Evolutionary conservation across 2,113 vertebrate species (phyloP).

Genomic region (Falcunculus frontatus): DNA sequence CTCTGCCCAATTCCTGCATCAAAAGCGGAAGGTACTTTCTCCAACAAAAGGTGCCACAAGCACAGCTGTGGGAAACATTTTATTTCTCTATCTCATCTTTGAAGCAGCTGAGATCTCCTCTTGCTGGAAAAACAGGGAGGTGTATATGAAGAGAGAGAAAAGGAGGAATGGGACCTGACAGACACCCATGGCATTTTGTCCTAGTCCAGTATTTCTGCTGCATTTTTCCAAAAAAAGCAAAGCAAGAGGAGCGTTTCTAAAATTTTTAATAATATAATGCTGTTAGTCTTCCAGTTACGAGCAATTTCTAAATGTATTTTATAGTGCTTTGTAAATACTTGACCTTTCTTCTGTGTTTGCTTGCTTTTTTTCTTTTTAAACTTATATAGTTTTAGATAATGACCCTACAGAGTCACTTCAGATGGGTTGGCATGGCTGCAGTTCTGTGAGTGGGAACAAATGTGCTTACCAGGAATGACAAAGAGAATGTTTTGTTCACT

Average conservation of each 20-base stretch:
- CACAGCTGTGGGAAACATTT: neutral
- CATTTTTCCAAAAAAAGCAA: neutral
- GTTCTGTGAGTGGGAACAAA: neutral
- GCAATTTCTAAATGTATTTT: neutral
- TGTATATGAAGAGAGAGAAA: neutral
- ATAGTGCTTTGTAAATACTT: conserved; percentile 5
- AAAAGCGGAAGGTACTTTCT: neutral
- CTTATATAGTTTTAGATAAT: neutral
- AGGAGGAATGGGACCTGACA: neutral
- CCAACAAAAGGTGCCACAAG: neutral
- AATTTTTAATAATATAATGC: neutral
- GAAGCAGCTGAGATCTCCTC: neutral
- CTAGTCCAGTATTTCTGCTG: neutral
- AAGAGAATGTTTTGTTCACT: neutral
- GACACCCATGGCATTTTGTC: neutral
- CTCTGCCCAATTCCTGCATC: neutral
- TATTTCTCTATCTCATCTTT: neutral
- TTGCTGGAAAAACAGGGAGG: neutral
- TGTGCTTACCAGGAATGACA: neutral
- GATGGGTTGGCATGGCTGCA: neutral
- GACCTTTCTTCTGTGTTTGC: neutral
- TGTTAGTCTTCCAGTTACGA: neutral
- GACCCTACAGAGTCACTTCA: neutral
- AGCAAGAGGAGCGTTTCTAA: neutral
- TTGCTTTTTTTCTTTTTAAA: neutral